Percentiles rank a stretch among this genome's conserved stretches.
These are phyloP conservation scores for Autographa pulchrina DNA, from an alignment of 2,888 invertebrate species.

Conservation along the genomic window DNA sequence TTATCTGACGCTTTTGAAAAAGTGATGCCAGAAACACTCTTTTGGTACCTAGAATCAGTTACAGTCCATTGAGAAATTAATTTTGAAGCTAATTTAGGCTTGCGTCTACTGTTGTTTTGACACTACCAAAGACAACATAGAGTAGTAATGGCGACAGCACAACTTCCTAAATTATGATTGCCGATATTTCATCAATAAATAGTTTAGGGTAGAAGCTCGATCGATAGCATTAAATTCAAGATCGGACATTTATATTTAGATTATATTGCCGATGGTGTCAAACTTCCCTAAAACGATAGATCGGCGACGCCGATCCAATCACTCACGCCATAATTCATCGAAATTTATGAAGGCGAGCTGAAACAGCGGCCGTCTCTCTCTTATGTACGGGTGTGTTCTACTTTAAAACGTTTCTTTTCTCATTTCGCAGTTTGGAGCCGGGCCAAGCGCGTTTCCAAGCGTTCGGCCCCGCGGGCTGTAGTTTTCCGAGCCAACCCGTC, in stretches of 20 bases:
- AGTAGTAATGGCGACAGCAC: conserved; percentile 23
- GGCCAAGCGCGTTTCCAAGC: conserved; percentile 89
- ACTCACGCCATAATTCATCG: conserved; percentile 86
- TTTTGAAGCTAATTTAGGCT: not conserved
- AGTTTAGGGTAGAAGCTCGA: conserved; percentile 61
- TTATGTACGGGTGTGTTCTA: conserved; percentile 80
- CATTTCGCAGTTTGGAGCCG: conserved; percentile 90
- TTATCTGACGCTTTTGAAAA: not conserved
- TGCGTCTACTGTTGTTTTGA: not conserved
- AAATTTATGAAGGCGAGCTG: conserved; percentile 82
- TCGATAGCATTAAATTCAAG: conserved; percentile 64
- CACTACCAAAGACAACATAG: not conserved
- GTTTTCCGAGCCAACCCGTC: conserved; percentile 87
- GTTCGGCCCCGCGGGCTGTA: conserved; percentile 86
- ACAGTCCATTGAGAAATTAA: not conserved
- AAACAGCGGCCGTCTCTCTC: conserved; percentile 84
- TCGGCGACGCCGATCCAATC: conserved; percentile 84
- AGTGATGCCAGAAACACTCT: not conserved
- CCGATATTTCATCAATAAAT: conserved; percentile 48
- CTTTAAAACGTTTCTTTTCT: conserved; percentile 88
- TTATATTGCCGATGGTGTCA: conserved; percentile 81
- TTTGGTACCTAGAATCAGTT: not conserved
- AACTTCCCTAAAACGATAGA: conserved; percentile 83
- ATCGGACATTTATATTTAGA: conserved; percentile 79
- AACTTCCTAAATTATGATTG: conserved; percentile 18